Evolutionary conservation across 1,140 invertebrate genomes (phyloP).

Genomic region (Bombus consobrinus): DNA sequence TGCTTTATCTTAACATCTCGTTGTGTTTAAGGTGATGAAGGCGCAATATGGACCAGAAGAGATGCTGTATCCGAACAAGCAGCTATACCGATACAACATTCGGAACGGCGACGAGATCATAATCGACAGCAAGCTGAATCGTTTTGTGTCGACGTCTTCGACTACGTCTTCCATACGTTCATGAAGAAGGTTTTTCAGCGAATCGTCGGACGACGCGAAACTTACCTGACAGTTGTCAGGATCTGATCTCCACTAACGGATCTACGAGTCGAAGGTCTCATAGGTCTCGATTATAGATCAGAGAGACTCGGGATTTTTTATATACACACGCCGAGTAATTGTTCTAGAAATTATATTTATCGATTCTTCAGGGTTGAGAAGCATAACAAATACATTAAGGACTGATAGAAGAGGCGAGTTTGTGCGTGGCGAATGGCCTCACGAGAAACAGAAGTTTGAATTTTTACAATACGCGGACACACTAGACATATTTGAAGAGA

Average conservation of each 20-base stretch:
- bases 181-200: slow-evolving; percentile 71
- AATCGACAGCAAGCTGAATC: slow-evolving; percentile 88
- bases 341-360: slow-evolving; percentile 51
- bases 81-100: slow-evolving; percentile 95
- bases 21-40: slow-evolving; percentile 83
- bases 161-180: slow-evolving; percentile 79
- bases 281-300: slow-evolving; percentile 20
- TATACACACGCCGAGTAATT: slow-evolving; percentile 16
- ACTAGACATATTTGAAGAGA: background rate
- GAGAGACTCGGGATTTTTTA: slow-evolving; percentile 18
- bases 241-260: slow-evolving; percentile 49
- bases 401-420: background rate
- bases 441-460: background rate
- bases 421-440: background rate
- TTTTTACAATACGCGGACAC: background rate
- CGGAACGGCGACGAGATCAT: slow-evolving; percentile 95
- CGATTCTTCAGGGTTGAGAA: slow-evolving; percentile 59
- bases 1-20: too few species aligned
- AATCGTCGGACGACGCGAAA: slow-evolving; percentile 51
- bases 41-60: slow-evolving; percentile 89
- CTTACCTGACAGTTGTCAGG: slow-evolving; percentile 41
- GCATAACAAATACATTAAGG: background rate
- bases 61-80: slow-evolving; percentile 93
- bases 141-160: slow-evolving; percentile 74
- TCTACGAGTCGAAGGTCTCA: background rate